phyloP scores from a whole-genome alignment of 1,140 invertebrate species.

The Pogonomyrmex californicus region DNA sequence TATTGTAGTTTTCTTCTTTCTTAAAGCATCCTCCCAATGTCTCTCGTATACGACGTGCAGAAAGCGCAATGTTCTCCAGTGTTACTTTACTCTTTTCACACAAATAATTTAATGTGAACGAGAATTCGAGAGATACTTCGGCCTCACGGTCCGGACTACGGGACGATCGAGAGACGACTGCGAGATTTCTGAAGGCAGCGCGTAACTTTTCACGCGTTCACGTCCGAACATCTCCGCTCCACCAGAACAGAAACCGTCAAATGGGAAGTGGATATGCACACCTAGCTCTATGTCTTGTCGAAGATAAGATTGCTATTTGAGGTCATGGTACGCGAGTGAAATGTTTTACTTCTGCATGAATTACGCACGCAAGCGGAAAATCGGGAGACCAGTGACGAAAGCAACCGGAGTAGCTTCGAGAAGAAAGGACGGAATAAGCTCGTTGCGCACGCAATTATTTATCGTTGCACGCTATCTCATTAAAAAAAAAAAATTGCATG shows the following conservation, averaged over 20 bases:
- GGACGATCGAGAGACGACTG: conserved; percentile 63
- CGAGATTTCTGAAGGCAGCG: conserved; percentile 38
- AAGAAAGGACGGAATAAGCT: not conserved
- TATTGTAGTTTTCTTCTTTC: not conserved
- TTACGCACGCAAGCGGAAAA: conserved; percentile 1
- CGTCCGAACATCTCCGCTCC: conserved; percentile 49
- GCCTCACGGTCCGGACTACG: conserved; percentile 26
- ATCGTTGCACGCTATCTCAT: not conserved
- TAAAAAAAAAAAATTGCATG: not conserved
- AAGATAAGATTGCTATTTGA: conserved; percentile 31
- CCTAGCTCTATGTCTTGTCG: not conserved
- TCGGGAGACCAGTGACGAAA: conserved; percentile 11
- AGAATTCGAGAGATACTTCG: not conserved
- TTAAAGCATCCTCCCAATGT: not conserved
- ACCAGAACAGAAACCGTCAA: conserved; percentile 1
- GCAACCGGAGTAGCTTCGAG: not conserved
- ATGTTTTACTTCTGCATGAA: not conserved
- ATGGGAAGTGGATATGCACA: conserved; percentile 44
- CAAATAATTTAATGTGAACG: not conserved
- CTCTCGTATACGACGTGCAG: not conserved
- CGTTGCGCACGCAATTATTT: not conserved
- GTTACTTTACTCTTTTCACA: not conserved
- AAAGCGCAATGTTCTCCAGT: not conserved
- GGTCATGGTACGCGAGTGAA: conserved; percentile 20
- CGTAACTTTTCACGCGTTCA: conserved; percentile 48